A percentile compares a stretch with the other conserved stretches of the same genome.
Evolutionary conservation across 2,113 vertebrate genomes (phyloP).

Genomic region (Alaudala cheleensis): DNA sequence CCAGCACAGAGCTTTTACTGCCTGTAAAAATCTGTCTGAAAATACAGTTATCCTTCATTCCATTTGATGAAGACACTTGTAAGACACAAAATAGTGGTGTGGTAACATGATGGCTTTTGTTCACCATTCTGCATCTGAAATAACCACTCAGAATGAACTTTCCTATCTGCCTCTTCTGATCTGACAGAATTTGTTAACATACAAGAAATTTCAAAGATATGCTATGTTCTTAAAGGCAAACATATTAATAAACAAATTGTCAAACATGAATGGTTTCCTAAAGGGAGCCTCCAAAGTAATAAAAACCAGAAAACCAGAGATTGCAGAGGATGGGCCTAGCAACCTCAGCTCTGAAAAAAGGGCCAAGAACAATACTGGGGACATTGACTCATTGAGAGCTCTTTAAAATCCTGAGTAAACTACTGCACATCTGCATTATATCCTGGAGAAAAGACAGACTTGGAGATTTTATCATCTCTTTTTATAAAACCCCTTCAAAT

Average conservation of each 20-base stretch:
- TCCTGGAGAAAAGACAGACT: neutral
- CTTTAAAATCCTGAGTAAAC: constrained; percentile 15
- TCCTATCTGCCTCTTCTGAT: neutral
- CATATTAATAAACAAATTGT: neutral
- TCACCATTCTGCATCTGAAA: neutral
- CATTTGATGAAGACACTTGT: neutral
- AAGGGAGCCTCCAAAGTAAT: neutral
- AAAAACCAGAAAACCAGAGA: constrained; percentile 11
- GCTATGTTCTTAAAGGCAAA: neutral
- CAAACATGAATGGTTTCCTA: neutral
- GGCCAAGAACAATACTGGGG: constrained; percentile 4
- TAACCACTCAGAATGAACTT: neutral
- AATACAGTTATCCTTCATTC: neutral
- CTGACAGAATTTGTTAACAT: neutral
- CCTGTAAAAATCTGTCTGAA: neutral
- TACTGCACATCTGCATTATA: constrained; percentile 10
- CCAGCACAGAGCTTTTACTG: neutral
- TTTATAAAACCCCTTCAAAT: neutral
- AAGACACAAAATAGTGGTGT: neutral
- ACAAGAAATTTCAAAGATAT: neutral
- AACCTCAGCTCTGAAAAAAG: neutral
- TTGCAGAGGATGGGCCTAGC: neutral
- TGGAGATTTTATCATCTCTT: neutral
- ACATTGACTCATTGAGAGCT: constrained; percentile 23
- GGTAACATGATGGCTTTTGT: neutral